phyloP scores from a whole-genome alignment of 2,888 invertebrate genomes.

The Andrena fulva region DNA sequence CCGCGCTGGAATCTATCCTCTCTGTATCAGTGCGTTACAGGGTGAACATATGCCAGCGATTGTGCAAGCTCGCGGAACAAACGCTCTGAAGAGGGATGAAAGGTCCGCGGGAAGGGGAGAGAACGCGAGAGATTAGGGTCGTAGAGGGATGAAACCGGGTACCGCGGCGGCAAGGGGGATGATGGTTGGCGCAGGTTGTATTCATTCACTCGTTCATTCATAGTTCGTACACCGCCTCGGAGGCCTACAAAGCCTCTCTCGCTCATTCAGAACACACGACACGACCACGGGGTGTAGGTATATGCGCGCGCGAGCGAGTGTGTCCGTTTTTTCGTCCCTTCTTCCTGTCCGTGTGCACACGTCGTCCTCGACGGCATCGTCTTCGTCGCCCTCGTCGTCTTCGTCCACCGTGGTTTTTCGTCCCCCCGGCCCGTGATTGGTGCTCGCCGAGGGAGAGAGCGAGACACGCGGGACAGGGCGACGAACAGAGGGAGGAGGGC shows the following conservation, averaged over 20 bases:
- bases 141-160: slow-evolving; percentile 59
- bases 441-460: slow-evolving; percentile 34
- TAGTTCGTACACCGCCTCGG: slow-evolving; percentile 75
- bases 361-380: slow-evolving; percentile 43
- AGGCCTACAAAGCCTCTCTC: slow-evolving; percentile 73
- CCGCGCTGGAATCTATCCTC: neutral
- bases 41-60: slow-evolving; percentile 39
- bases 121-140: slow-evolving; percentile 36
- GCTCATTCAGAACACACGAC: slow-evolving; percentile 78
- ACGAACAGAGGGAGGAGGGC: slow-evolving; percentile 7
- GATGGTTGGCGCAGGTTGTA: slow-evolving; percentile 80
- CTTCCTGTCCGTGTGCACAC: slow-evolving; percentile 60
- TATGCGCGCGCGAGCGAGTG: slow-evolving; percentile 33
- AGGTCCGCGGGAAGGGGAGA: slow-evolving; percentile 14
- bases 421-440: slow-evolving; percentile 39
- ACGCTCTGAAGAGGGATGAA: slow-evolving; percentile 50
- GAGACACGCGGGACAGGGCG: slow-evolving; percentile 9
- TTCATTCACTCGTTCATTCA: slow-evolving; percentile 82
- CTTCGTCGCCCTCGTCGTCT: slow-evolving; percentile 25
- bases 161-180: slow-evolving; percentile 39
- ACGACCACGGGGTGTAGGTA: slow-evolving; percentile 58
- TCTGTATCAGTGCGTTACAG: slow-evolving; percentile 3
- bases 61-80: slow-evolving; percentile 47
- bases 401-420: slow-evolving; percentile 2
- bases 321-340: slow-evolving; percentile 61